A percentile compares a stretch with the other conserved stretches of the same genome.
Evolutionary conservation across 2,113 vertebrate species (phyloP).

Genomic region (Corynorhinus townsendii): DNA sequence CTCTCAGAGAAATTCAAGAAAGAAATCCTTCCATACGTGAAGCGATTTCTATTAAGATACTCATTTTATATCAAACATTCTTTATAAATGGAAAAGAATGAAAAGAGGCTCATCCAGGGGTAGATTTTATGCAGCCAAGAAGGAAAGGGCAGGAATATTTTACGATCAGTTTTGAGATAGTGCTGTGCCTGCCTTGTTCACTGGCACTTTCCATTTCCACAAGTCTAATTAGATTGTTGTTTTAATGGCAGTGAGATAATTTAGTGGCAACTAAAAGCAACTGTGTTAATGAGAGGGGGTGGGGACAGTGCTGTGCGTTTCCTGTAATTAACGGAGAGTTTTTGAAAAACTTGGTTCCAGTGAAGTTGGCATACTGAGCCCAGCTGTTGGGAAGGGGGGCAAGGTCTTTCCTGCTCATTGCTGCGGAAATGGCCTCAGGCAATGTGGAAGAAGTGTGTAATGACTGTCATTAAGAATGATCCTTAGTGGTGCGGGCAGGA

Average conservation of each 20-base stretch:
- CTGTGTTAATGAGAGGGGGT: conserved; percentile 88
- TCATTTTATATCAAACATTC: conserved; percentile 67
- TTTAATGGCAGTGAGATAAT: conserved; percentile 87
- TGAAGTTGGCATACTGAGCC: conserved; percentile 81
- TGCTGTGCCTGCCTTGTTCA: conserved; percentile 54
- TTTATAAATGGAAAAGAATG: conserved; percentile 62
- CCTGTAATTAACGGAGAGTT: conserved; percentile 87
- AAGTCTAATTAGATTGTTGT: conserved; percentile 80
- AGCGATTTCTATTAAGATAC: conserved; percentile 62
- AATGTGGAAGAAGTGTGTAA: conserved; percentile 21
- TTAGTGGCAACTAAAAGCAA: conserved; percentile 82
- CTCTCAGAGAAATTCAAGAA: conserved; percentile 8
- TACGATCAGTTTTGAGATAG: conserved; percentile 76
- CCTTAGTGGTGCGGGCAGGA: conserved; percentile 40
- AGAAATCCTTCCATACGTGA: conserved; percentile 61
- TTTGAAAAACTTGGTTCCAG: conserved; percentile 82
- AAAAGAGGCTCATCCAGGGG: conserved; percentile 56
- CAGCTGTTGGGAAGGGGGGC: conserved; percentile 77
- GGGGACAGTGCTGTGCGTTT: conserved; percentile 83
- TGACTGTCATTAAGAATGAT: conserved; percentile 69
- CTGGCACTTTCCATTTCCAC: conserved; percentile 69
- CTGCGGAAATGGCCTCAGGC: conserved; percentile 63
- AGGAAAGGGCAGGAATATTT: conserved; percentile 74
- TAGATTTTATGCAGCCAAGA: conserved; percentile 43
- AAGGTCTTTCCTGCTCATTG: conserved; percentile 33